Base-by-base conservation (phyloP, 2,113 vertebrate species). In the Nibea coibor region DNA sequence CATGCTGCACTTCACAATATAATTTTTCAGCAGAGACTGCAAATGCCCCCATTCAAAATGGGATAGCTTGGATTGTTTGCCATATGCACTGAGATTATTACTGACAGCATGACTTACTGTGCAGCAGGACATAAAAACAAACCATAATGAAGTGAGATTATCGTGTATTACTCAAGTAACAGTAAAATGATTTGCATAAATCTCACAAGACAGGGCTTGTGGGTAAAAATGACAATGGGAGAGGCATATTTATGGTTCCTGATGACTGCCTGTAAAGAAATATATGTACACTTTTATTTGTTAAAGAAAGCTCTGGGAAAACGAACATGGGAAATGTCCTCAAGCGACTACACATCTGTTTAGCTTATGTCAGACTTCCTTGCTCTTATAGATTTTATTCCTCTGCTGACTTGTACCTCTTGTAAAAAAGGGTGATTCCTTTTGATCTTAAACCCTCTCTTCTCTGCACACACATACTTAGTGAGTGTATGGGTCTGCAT, bases 301-400 rank as follows among this genome's bases (percentile, higher is more conserved):
- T 75, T 62, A 24, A 19, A 57, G 26, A 76, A 69, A 74, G 22
- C 56, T 63, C 28, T 35, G 56, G 53, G 35, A 67, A 87, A 88
- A 56, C 48, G 50, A 83, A 58, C 8, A n/a, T 43, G 24, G 10
- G 22, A 82, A 63, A 72, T 90, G 26, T 88, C 82, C 74, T 73
- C 24, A 57, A 87, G 85, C 67, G 63, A 69, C 35, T 59, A 58
- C 72, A 89, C 85, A 89, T 88, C 81, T 91, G 87, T 87, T 82
- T 78, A 58, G 68, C 54, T 0, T 45, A 20, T 72, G 35, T 45
- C 56, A 68, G 24, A 85, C 75, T 53, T 78, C 82, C 61, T 59
- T 12, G 3, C n/a, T 68, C 16, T 72, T 43, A n/a, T 54, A 69
- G 22, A 42, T 81, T 69, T 66, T 50, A 59, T 11, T 75, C 61